Conservation (phyloP, 2,888 invertebrate genomes). For the Trilocha varians region DNA sequence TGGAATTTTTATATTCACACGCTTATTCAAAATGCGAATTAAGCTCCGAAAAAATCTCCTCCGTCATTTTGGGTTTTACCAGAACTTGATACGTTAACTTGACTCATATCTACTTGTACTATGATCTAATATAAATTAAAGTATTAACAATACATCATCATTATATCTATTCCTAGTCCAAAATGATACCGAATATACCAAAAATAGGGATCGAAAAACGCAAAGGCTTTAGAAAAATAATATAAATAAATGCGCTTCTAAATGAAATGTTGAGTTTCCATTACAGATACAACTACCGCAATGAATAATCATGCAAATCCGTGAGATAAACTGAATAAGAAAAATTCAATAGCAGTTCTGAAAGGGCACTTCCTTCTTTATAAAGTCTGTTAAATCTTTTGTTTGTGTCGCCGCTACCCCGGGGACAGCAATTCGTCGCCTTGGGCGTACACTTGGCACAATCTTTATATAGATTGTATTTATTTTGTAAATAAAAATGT, state of each 20-base stretch:
- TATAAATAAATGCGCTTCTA: too few species aligned
- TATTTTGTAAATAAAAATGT: slow-evolving; percentile 13
- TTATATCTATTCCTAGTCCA: too few species aligned
- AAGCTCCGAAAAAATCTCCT: too few species aligned
- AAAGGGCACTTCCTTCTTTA: slow-evolving; percentile 26
- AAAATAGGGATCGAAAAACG: too few species aligned
- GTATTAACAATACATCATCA: too few species aligned
- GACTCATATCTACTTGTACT: too few species aligned
- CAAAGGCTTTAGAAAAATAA: too few species aligned
- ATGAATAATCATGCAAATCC: not conserved
- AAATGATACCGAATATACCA: too few species aligned
- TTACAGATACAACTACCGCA: not conserved
- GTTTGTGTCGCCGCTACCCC: slow-evolving; percentile 25
- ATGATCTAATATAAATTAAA: too few species aligned
- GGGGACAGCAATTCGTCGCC: slow-evolving; percentile 30
- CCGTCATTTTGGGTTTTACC: too few species aligned
- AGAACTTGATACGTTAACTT: too few species aligned
- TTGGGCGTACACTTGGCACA: slow-evolving; percentile 27
- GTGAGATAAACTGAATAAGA: not conserved
- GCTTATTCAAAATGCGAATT: not conserved
- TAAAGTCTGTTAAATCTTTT: slow-evolving; percentile 31
- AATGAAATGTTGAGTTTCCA: not conserved
- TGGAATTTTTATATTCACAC: not conserved
- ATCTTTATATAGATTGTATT: slow-evolving; percentile 28
- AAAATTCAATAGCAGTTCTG: not conserved